A percentile compares a stretch with the other conserved stretches of the same genome.
Conservation (phyloP, 2,888 invertebrate genomes). For the Epinotia ramella region DNA sequence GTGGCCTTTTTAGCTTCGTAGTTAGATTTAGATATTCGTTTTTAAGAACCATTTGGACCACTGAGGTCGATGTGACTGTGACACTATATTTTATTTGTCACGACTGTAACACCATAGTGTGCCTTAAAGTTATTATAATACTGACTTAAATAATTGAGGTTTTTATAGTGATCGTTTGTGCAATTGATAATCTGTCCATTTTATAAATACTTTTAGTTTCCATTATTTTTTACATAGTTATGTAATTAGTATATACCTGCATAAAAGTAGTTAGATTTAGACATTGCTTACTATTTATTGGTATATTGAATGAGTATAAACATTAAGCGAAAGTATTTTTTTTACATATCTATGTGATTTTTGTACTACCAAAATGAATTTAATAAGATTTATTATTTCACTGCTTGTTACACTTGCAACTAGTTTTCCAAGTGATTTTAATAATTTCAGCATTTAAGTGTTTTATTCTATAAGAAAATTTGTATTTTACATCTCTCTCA, state of each 20-base stretch:
- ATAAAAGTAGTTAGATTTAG: too few relatives aligned
- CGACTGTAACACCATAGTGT: too few relatives aligned
- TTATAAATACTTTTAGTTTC: too few relatives aligned
- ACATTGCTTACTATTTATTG: background rate
- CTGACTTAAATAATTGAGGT: too few relatives aligned
- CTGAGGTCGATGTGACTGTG: too few relatives aligned
- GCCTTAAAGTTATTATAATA: background rate
- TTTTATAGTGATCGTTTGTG: background rate
- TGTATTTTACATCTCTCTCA: too few relatives aligned
- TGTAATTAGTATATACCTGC: too few relatives aligned
- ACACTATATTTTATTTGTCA: too few relatives aligned
- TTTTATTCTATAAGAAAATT: background rate
- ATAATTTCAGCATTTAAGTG: background rate
- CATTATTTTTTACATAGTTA: background rate
- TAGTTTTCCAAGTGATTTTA: background rate
- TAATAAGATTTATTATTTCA: background rate
- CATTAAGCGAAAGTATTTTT: constrained; percentile 29
- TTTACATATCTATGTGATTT: constrained; percentile 34
- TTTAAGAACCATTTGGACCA: too few relatives aligned
- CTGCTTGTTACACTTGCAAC: background rate
- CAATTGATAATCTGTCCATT: background rate
- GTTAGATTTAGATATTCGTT: too few relatives aligned
- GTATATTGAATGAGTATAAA: background rate
- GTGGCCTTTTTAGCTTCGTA: too few relatives aligned
- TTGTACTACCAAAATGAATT: constrained; percentile 26